phyloP scores from a whole-genome alignment of 2,797 vertebrate species.

The Novumbra hubbsi region DNA sequence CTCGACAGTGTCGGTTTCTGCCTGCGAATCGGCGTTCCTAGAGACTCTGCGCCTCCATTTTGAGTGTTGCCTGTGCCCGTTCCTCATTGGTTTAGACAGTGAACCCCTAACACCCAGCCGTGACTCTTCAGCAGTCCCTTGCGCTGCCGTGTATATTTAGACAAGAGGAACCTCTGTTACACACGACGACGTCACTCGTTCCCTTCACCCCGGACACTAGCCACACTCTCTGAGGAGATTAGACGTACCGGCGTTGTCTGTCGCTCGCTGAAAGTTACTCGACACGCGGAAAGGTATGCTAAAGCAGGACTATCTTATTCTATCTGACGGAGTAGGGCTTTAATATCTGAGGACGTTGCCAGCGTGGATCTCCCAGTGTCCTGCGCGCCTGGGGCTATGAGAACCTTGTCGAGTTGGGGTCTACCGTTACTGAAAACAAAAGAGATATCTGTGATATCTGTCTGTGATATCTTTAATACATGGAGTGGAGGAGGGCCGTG shows the following conservation, averaged over 20 bases:
- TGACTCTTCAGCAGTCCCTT: neutral
- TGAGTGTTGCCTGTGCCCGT: neutral
- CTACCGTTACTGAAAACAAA: too few species aligned
- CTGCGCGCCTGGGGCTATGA: too few species aligned
- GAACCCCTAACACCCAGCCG: neutral
- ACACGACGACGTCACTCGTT: neutral
- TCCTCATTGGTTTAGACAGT: neutral
- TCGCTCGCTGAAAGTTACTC: neutral
- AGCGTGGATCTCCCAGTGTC: too few species aligned
- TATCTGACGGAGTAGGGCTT: too few species aligned
- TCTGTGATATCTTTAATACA: too few species aligned
- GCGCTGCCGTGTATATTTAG: conserved; percentile 52
- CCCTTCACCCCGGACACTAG: neutral
- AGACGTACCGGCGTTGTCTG: neutral
- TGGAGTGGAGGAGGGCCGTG: too few species aligned
- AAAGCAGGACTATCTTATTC: neutral
- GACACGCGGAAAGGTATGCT: neutral
- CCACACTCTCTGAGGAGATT: neutral
- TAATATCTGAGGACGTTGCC: too few species aligned
- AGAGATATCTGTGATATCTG: too few species aligned
- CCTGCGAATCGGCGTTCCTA: neutral
- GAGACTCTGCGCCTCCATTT: neutral
- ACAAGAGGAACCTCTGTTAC: conserved; percentile 9
- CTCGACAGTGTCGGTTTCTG: neutral
- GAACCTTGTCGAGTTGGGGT: too few species aligned